Conservation (phyloP, 2,888 invertebrate genomes). For the Nomada goodeniana region DNA sequence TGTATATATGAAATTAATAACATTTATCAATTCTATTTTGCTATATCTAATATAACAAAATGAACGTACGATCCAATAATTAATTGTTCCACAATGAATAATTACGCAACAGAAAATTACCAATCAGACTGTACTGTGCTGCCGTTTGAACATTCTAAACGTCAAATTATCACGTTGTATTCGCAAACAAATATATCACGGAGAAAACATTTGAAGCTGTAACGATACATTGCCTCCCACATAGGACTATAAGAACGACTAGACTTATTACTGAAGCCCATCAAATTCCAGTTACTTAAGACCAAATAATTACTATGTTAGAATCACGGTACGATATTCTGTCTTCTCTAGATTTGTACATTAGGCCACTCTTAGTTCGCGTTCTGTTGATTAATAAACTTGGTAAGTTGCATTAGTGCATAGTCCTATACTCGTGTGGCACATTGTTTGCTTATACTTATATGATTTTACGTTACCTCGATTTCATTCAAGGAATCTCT, state of each 20-base stretch:
- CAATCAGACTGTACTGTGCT: no score
- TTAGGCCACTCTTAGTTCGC: conserved; percentile 68
- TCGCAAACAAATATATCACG: not conserved
- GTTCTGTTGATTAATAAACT: conserved; percentile 61
- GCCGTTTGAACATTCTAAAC: not conserved
- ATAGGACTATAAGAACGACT: not conserved
- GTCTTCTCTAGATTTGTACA: conserved; percentile 55
- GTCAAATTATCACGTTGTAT: not conserved
- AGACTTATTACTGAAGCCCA: not conserved
- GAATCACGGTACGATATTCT: conserved; percentile 61
- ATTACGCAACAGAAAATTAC: no score
- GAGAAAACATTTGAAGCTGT: not conserved
- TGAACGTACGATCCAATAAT: not conserved
- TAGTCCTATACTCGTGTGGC: not conserved
- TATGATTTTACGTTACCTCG: not conserved
- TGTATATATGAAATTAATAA: not conserved
- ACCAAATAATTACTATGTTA: conserved; percentile 58
- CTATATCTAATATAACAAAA: not conserved
- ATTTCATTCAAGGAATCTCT: conserved; percentile 64
- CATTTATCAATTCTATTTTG: not conserved
- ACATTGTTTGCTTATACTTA: not conserved
- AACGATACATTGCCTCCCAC: no score
- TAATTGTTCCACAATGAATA: not conserved
- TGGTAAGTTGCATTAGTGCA: conserved; percentile 55
- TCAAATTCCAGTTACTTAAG: not conserved